Base-by-base conservation (phyloP, 2,113 vertebrate species). In the Rostratula benghalensis region DNA sequence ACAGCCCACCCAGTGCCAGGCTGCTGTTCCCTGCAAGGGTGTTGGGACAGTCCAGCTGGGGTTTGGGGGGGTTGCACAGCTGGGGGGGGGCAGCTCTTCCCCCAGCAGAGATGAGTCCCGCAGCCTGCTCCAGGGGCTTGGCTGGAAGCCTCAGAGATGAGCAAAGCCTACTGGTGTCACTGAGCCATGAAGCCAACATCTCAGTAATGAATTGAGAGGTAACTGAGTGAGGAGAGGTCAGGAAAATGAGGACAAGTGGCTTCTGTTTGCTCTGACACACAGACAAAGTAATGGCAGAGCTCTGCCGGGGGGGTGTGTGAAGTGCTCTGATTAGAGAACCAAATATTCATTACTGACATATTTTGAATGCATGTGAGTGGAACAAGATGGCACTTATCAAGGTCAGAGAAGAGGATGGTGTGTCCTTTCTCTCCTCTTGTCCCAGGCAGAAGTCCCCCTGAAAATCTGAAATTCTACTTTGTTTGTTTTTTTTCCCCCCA, bases 21-120 rank as follows among this genome's bases (percentile, higher is more conserved):
- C 37, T 37, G 48, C 9, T 14, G 43, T 17, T 39, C 28, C 84
- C 53, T 39, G 10, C 21, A 12, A 12, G 31, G 30, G 35, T 10
- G 17, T 22, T 5, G 45, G 31, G 53, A 51, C 37, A 61, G 35
- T 43, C 37, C 63, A 21, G 56, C 21, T 54, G 1, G 4, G 4
- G 10, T 57, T 23, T 13, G 67, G 30, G 28, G 51, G 28, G 33
- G 60, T 30, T 37, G 48, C 25, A 1, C 28, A 61, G 64, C 12
- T n/a, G 41, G 28, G 68, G 41, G 28, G 68, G 57, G 64, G 43
- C 39, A 67, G 80, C 67, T 76, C 50, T 64, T 50, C 35, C 27
- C 61, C 8, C 39, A 25, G 53, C 11, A 0, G 65, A 63, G n/a
- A 8, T 1, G 16, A 18, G 20, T 2, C 7, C 22, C 0, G 33